Conservation (phyloP, 1,140 invertebrate genomes). For the Drosophila setifemur region DNA sequence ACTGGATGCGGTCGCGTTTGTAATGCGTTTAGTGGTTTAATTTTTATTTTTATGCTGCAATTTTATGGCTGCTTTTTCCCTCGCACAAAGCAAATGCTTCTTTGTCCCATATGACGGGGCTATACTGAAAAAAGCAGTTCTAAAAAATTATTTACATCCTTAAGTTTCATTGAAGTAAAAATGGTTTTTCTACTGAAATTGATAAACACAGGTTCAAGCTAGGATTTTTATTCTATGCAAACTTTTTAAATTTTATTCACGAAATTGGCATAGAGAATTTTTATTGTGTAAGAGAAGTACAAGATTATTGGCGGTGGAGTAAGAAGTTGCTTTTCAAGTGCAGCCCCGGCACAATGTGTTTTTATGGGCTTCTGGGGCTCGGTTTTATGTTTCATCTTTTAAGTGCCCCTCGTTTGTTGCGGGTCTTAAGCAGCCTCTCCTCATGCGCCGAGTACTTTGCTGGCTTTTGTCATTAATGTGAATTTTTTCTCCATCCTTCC, state of each 20-base stretch:
- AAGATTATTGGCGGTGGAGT: background rate
- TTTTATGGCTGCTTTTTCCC: conserved; percentile 54
- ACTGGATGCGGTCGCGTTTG: conserved; percentile 33
- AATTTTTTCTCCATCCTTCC: conserved; percentile 31
- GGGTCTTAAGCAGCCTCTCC: conserved; percentile 58
- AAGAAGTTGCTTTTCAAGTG: conserved; percentile 58
- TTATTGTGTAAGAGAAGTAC: conserved; percentile 6
- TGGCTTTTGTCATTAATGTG: conserved; percentile 57
- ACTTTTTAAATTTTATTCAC: conserved; percentile 1
- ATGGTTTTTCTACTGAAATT: too few species aligned
- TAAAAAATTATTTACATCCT: too few species aligned
- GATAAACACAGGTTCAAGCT: too few species aligned
- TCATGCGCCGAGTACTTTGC: conserved; percentile 34
- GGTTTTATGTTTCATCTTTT: conserved; percentile 80
- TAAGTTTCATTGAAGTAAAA: too few species aligned
- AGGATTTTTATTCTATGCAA: too few species aligned
- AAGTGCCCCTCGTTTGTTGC: conserved; percentile 70
- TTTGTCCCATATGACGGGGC: conserved; percentile 10
- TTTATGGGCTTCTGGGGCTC: conserved; percentile 67
- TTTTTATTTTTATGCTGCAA: conserved; percentile 76
- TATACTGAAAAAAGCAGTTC: conserved; percentile 4
- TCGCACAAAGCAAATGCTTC: conserved; percentile 9
- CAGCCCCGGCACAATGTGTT: conserved; percentile 71
- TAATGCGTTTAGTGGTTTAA: conserved; percentile 76
- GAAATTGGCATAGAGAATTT: too few species aligned